phyloP scores from a whole-genome alignment of 2,113 vertebrate genomes.

The Eurypyga helias region DNA sequence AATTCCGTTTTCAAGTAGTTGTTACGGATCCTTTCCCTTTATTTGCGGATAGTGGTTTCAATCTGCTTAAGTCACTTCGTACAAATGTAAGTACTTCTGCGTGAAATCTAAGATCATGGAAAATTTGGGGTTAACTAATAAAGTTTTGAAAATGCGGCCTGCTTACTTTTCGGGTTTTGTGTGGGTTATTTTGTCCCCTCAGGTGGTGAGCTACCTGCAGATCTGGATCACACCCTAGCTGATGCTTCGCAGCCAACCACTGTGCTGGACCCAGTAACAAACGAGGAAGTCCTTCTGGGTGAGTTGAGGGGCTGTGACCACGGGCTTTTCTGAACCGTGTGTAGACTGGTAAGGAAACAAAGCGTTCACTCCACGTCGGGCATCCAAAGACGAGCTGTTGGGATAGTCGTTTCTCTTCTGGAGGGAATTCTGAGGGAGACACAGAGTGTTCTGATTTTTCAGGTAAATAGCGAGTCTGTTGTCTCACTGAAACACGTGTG shows the following conservation, averaged over 20 bases:
- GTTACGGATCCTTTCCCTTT: not conserved
- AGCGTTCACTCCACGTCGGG: not conserved
- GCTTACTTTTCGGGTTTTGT: not conserved
- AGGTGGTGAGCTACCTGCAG: constrained; percentile 19
- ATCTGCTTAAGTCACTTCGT: not conserved
- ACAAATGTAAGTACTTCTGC: not conserved
- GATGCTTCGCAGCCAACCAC: constrained; percentile 46
- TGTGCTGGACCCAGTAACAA: constrained; percentile 66
- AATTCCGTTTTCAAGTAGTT: not conserved
- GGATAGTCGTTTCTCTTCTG: not conserved
- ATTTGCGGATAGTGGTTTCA: not conserved
- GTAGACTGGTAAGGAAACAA: not conserved
- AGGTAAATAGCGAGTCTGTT: not conserved
- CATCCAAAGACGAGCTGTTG: not conserved
- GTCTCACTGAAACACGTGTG: not conserved
- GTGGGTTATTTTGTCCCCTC: constrained; percentile 3
- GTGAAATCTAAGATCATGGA: not conserved
- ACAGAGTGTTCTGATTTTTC: not conserved
- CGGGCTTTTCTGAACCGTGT: not conserved
- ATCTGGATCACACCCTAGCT: not conserved
- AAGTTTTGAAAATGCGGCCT: not conserved
- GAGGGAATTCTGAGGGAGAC: not conserved
- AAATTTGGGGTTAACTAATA: not conserved
- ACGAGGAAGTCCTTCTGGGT: constrained; percentile 64
- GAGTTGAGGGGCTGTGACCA: constrained; percentile 19